These are phyloP conservation scores for Aquatica leii DNA, from an alignment of 2,888 invertebrate species.

Conservation along the genomic window DNA sequence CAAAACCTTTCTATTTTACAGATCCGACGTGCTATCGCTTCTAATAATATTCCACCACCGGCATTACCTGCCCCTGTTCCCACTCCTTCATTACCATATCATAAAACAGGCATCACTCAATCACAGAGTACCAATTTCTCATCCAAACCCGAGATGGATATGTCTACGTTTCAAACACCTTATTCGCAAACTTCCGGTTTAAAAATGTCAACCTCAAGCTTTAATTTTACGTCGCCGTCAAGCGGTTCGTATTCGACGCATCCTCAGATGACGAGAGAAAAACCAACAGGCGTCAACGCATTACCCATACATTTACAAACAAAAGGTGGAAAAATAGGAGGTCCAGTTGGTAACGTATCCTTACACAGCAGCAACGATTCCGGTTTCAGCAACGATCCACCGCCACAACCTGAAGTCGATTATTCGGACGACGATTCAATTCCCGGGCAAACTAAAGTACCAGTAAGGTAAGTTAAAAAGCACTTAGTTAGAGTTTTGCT, in stretches of 20 bases:
- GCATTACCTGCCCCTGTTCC: slow-evolving; percentile 77
- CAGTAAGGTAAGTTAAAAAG: slow-evolving; percentile 61
- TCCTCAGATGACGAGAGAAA: slow-evolving; percentile 56
- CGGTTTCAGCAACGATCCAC: slow-evolving; percentile 88
- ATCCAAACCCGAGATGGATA: slow-evolving; percentile 44
- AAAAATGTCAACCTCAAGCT: slow-evolving; percentile 66
- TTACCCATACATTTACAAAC: slow-evolving; percentile 54
- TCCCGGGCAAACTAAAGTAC: slow-evolving; percentile 66
- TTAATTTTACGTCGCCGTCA: slow-evolving; percentile 61
- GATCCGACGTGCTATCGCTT: slow-evolving; percentile 65
- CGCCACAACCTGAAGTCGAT: slow-evolving; percentile 88
- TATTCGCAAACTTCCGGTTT: slow-evolving; percentile 63
- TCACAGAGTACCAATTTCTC: slow-evolving; percentile 70
- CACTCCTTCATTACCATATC: slow-evolving; percentile 63
- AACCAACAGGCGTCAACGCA: slow-evolving; percentile 57
- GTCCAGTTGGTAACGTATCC: slow-evolving; percentile 74
- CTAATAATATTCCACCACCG: slow-evolving; percentile 74
- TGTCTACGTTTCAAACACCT: slow-evolving; percentile 54
- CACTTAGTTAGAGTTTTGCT: slow-evolving; percentile 13
- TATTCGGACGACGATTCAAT: slow-evolving; percentile 89
- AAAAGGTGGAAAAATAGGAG: slow-evolving; percentile 55
- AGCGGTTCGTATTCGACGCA: slow-evolving; percentile 58
- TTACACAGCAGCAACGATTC: slow-evolving; percentile 92
- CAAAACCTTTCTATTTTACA: slow-evolving; percentile 41
- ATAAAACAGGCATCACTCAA: slow-evolving; percentile 62